Conservation (phyloP, 1,140 invertebrate genomes). For the Drosophila guanche region DNA sequence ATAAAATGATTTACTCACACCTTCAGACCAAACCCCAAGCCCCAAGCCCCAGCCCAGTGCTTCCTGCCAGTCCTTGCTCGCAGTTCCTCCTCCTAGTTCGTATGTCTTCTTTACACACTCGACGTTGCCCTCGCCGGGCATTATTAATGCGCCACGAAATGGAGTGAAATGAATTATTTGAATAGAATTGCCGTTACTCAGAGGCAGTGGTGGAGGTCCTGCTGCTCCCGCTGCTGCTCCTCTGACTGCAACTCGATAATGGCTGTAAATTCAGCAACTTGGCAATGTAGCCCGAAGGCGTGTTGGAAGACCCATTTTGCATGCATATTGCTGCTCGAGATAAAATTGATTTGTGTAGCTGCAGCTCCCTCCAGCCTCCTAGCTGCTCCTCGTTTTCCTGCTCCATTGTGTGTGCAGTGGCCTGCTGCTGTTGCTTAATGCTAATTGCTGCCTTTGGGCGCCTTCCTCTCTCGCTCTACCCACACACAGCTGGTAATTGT, state of each 20-base stretch:
- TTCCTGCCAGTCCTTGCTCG: no score
- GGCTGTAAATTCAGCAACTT: slow-evolving; percentile 74
- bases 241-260: slow-evolving; percentile 71
- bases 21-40: slow-evolving; percentile 28
- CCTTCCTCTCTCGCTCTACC: slow-evolving; percentile 13
- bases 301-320: slow-evolving; percentile 37
- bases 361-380: background rate
- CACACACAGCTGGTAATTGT: slow-evolving; percentile 86
- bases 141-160: slow-evolving; percentile 81
- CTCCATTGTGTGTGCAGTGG: slow-evolving; percentile 14
- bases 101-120: slow-evolving; percentile 81
- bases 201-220: no score
- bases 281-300: slow-evolving; percentile 17
- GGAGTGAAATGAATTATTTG: slow-evolving; percentile 83
- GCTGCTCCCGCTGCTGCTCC: slow-evolving; percentile 15
- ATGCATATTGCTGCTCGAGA: slow-evolving; percentile 78
- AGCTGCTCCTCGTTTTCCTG: background rate
- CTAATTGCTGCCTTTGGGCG: slow-evolving; percentile 55
- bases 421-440: slow-evolving; percentile 29
- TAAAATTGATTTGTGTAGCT: slow-evolving; percentile 82
- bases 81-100: slow-evolving; percentile 45
- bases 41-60: no score
- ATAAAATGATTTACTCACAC: slow-evolving; percentile 77
- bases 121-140: slow-evolving; percentile 41
- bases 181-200: slow-evolving; percentile 78